Evolutionary conservation across 2,797 vertebrate genomes (phyloP).

Genomic region (Poliocrania exsul): DNA sequence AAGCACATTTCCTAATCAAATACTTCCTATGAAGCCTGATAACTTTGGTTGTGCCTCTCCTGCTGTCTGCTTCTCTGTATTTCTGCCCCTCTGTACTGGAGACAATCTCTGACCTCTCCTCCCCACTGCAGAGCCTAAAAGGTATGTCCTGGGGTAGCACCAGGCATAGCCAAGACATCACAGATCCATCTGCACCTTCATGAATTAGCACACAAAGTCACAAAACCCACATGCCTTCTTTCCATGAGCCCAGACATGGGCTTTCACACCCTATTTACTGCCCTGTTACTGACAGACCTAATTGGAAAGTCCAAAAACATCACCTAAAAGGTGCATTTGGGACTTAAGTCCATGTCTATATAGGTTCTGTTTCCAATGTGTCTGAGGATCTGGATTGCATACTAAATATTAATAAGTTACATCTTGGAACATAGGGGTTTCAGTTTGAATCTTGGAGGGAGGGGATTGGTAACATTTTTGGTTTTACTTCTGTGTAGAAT

Average conservation of each 20-base stretch:
- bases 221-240: background rate
- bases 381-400: background rate
- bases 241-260: background rate
- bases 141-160: background rate
- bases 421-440: background rate
- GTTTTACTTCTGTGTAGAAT: background rate
- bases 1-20: background rate
- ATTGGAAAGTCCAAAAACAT: background rate
- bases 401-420: background rate
- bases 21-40: background rate
- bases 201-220: background rate
- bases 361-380: background rate
- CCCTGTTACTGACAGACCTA: background rate
- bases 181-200: background rate
- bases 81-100: background rate
- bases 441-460: background rate
- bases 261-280: background rate
- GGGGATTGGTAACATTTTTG: fast-evolving
- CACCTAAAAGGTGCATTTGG: background rate
- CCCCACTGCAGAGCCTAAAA: background rate
- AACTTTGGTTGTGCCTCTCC: background rate
- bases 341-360: background rate
- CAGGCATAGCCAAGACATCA: background rate
- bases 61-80: background rate
- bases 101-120: background rate